A percentile compares a stretch with the other conserved stretches of the same genome.
Conservation (phyloP, 2,888 invertebrate species). For the Eupithecia tripunctaria region DNA sequence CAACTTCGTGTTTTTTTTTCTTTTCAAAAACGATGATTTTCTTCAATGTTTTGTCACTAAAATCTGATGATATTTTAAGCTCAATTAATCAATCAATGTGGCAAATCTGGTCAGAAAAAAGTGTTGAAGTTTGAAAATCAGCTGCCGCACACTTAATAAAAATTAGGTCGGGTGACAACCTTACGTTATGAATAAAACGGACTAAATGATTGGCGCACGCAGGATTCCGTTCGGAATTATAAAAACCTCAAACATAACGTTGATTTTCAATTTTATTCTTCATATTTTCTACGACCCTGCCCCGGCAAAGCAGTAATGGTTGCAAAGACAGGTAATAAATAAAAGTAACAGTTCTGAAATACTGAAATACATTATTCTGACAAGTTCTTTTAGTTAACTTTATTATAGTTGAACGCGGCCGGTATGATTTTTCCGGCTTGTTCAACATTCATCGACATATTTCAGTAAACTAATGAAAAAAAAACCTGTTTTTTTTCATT, state of each 20-base stretch:
- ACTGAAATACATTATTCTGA: neutral
- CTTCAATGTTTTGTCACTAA: neutral
- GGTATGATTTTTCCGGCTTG: too few relatives aligned
- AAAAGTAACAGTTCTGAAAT: too few relatives aligned
- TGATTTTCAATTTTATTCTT: neutral
- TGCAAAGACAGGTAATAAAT: too few relatives aligned
- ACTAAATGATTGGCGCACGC: neutral
- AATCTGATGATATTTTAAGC: neutral
- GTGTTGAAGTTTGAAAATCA: neutral
- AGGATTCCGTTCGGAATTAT: neutral
- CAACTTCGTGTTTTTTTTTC: neutral
- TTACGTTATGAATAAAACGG: neutral
- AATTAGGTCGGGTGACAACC: constrained; percentile 2
- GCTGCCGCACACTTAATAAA: neutral
- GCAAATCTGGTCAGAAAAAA: neutral
- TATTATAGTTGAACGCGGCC: neutral
- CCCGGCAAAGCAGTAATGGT: neutral
- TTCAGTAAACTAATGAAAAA: too few relatives aligned
- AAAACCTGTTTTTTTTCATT: too few relatives aligned
- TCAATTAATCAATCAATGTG: neutral
- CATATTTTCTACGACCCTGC: neutral
- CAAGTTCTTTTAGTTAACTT: neutral
- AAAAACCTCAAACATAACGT: neutral
- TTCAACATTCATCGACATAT: too few relatives aligned
- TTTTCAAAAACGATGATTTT: neutral